Conservation (phyloP, 2,888 invertebrate species). For the Liodrosophila aerea region DNA sequence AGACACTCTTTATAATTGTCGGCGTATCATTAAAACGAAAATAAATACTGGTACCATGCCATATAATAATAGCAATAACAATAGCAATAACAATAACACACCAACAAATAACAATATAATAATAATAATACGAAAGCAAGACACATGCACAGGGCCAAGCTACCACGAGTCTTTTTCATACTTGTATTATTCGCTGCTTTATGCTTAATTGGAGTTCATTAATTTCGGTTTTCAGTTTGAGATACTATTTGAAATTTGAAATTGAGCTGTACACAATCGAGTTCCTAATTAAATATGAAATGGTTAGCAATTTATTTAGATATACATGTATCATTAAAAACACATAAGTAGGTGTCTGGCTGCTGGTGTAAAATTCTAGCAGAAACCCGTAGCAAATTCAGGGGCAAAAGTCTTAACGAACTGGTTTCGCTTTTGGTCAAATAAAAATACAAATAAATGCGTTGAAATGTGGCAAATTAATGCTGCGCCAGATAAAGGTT, state of each 20-base stretch:
- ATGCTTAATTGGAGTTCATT: constrained; percentile 72
- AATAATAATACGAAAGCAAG: constrained; percentile 15
- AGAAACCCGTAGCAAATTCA: constrained; percentile 43
- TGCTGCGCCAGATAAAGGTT: constrained; percentile 20
- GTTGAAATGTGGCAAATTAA: constrained; percentile 20
- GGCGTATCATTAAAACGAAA: constrained; percentile 20
- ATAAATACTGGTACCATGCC: neutral
- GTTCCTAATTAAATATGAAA: constrained; percentile 51
- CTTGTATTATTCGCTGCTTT: constrained; percentile 24
- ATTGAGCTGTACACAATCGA: constrained; percentile 58
- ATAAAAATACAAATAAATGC: constrained; percentile 3
- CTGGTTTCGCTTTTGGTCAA: constrained; percentile 20
- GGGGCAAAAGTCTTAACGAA: constrained; percentile 50
- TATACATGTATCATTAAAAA: constrained; percentile 38
- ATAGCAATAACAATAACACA: constrained; percentile 15
- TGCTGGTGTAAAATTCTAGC: constrained; percentile 64
- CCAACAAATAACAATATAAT: constrained; percentile 30
- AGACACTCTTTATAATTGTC: constrained; percentile 12
- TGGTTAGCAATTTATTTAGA: constrained; percentile 31
- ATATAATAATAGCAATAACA: constrained; percentile 2
- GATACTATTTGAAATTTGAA: constrained; percentile 36
- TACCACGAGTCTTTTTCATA: constrained; percentile 9
- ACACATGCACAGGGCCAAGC: constrained; percentile 5
- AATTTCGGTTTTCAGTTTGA: constrained; percentile 49
- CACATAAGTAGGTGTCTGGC: constrained; percentile 26